Evolutionary conservation across 2,113 vertebrate genomes (phyloP).

Genomic region (human (Homo sapiens)): DNA sequence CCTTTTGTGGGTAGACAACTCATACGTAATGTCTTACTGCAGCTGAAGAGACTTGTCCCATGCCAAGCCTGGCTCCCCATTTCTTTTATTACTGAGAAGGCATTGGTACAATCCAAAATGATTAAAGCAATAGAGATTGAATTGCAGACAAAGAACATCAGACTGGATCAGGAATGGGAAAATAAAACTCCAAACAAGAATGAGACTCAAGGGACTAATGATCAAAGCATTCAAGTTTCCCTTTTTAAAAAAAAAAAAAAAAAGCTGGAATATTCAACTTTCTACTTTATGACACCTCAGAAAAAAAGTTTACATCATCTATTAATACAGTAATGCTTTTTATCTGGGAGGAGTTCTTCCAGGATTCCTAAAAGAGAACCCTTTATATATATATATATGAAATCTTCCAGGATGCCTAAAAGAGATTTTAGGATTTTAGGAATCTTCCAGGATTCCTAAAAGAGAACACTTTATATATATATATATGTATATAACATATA

Average conservation of each 20-base stretch:
- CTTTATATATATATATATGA: too few species aligned
- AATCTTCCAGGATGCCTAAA: too few species aligned
- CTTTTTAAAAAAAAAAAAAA: conserved; percentile 22
- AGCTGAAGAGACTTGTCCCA: conserved; percentile 60
- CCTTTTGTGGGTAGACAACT: conserved; percentile 69
- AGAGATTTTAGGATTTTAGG: too few species aligned
- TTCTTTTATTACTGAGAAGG: conserved; percentile 71
- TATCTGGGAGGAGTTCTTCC: conserved; percentile 66
- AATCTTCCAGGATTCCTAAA: too few species aligned
- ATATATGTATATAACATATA: too few species aligned
- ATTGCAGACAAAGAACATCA: conserved; percentile 84
- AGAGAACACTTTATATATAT: too few species aligned
- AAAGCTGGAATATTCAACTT: conserved; percentile 81
- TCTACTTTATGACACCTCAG: conserved; percentile 79
- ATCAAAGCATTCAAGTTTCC: conserved; percentile 80
- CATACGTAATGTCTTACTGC: conserved; percentile 63
- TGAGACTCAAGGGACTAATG: conserved; percentile 75
- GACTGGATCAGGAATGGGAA: conserved; percentile 78
- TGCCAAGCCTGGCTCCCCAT: conserved; percentile 29
- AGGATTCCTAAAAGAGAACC: conserved; percentile 13
- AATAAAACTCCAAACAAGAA: conserved; percentile 77
- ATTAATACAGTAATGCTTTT: conserved; percentile 73
- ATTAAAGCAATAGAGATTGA: conserved; percentile 83
- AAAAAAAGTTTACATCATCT: conserved; percentile 67
- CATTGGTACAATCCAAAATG: conserved; percentile 79